These are phyloP conservation scores for Picus viridis DNA, from an alignment of 2,797 vertebrate genomes.

Conservation along the genomic window DNA sequence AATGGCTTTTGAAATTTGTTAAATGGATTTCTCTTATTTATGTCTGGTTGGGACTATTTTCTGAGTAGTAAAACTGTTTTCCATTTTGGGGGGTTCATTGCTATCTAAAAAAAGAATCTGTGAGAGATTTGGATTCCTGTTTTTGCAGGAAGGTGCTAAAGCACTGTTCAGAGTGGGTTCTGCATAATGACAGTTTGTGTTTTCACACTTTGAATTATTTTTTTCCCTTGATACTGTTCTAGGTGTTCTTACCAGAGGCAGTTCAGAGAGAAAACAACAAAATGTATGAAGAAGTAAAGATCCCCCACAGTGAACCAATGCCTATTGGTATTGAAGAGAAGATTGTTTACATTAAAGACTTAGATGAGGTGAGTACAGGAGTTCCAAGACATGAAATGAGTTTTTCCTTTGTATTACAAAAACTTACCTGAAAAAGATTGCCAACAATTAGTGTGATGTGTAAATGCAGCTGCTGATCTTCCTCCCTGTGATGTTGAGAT, in stretches of 20 bases:
- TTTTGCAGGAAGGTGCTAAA: not conserved
- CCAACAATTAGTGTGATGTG: not conserved
- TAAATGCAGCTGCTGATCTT: not conserved
- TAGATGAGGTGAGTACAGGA: conserved; percentile 89
- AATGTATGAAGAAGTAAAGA: conserved; percentile 95
- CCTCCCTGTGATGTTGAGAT: not conserved
- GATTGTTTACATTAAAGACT: conserved; percentile 89
- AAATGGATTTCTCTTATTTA: not conserved
- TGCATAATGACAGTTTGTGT: not conserved
- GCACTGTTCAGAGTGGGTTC: not conserved
- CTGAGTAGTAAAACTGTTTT: not conserved
- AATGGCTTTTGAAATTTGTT: conserved; percentile 20
- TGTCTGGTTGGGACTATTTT: not conserved
- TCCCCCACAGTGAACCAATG: conserved; percentile 92
- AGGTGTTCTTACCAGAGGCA: conserved; percentile 94
- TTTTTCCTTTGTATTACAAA: not conserved
- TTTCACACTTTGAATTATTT: not conserved
- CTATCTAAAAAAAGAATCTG: not conserved
- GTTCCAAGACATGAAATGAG: not conserved
- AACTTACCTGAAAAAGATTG: not conserved
- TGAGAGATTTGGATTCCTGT: conserved; percentile 5
- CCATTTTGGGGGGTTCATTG: not conserved
- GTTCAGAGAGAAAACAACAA: conserved; percentile 92
- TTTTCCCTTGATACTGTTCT: conserved; percentile 53
- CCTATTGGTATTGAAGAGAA: conserved; percentile 92